A percentile compares a stretch with the other conserved stretches of the same genome.
Evolutionary conservation across 2,113 vertebrate genomes (phyloP).

Genomic region (Ptyas mucosa): DNA sequence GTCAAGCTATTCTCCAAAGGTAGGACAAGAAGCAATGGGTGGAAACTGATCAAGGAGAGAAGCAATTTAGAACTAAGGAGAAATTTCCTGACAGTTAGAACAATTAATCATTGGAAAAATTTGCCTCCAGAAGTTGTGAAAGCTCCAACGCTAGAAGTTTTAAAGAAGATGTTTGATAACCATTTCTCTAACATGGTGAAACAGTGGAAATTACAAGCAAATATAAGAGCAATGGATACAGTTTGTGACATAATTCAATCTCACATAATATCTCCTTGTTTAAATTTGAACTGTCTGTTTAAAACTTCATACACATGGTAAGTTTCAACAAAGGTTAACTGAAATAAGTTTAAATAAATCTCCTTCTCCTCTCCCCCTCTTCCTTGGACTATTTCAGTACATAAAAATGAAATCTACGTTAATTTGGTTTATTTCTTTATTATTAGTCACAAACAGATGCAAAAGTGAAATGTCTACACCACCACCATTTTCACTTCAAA

Average conservation of each 20-base stretch:
- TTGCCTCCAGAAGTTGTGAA: too few relatives aligned
- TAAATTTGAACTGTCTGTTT: background rate
- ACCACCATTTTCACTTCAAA: background rate
- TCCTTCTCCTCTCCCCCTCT: background rate
- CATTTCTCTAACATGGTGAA: background rate
- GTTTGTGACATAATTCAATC: background rate
- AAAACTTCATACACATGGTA: background rate
- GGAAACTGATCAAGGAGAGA: too few relatives aligned
- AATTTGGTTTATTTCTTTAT: background rate
- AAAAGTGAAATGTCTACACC: background rate
- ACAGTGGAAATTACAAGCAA: background rate
- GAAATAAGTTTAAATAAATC: background rate
- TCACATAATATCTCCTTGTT: background rate
- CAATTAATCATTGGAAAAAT: too few relatives aligned
- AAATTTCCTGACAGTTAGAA: too few relatives aligned
- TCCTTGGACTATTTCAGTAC: background rate
- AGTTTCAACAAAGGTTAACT: background rate
- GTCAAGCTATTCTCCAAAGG: too few relatives aligned
- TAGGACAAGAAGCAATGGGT: too few relatives aligned
- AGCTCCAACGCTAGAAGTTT: too few relatives aligned
- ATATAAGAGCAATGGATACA: background rate
- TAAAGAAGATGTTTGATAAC: too few relatives aligned
- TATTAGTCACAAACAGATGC: background rate
- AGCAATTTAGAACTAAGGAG: too few relatives aligned
- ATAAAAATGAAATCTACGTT: background rate